Base-by-base conservation (phyloP, 1,140 invertebrate genomes). In the Bombus confusus region DNA sequence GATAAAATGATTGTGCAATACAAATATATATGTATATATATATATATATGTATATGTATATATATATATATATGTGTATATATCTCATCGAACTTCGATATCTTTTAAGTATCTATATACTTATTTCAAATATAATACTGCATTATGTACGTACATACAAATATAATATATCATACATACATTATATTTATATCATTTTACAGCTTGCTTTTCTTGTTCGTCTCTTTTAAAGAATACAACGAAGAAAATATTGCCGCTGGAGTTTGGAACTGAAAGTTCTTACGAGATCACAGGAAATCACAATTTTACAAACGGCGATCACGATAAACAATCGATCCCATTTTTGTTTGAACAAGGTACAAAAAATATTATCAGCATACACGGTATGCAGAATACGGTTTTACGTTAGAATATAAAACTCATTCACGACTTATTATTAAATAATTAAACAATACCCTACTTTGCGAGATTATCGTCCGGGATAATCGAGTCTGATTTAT, bases 361-460 rank as follows among this genome's bases (percentile, higher is more conserved):
- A 91, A 91, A 89, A 91, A 78, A 71, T 66, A 81, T 81, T 31
- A n/a, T 83, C 59, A 66, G 89, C 92, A 92, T 92, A 92, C 92
- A 92, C 88, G 79, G 92, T 92, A 92, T 92, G 92, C 91, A 91
- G 10, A n/a, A 83, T 73, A 1, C 68, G 10, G 72, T 83, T 92
- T 82, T 22, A 80, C 89, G 83, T 80, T 71, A 43, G 18, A 41
- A 86, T 88, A 90, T 87, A 91, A 87, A 90, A 90, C 86, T 62
- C 71, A 73, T 79, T 76, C 39, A 39, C 78, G 34, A 66, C 80
- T 71, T 87, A 87, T 39, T 89, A 90, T 90, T 87, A 90, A 90
- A 90, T 90, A 87, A 87, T 87, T 78, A 76, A 86, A 86, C 47
- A 83, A 73, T 85, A 83, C 80, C 87, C 68, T 84, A 84, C 83